Evolutionary conservation across 2,113 vertebrate genomes (phyloP).

Genomic region (Pseudorectes ferrugineus): DNA sequence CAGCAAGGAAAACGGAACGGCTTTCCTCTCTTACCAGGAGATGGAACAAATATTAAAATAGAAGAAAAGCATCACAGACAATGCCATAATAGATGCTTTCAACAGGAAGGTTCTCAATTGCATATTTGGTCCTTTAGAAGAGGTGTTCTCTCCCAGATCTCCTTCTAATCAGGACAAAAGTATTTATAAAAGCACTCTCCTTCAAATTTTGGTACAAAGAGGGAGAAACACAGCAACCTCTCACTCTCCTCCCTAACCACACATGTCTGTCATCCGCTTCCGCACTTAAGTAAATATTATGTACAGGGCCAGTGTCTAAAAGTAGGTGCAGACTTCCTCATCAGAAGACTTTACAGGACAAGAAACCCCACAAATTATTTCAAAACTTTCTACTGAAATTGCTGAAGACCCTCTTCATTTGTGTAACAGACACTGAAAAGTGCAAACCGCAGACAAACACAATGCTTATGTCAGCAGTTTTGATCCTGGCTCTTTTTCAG

Average conservation of each 20-base stretch:
- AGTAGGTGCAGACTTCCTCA: background rate
- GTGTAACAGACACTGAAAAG: background rate
- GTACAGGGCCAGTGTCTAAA: accelerated
- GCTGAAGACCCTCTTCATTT: background rate
- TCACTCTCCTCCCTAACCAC: background rate
- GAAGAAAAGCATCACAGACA: background rate
- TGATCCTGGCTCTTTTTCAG: background rate
- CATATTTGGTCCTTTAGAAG: background rate
- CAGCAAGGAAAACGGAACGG: background rate
- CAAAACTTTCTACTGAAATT: background rate
- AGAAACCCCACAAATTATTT: background rate
- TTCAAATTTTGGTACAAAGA: background rate
- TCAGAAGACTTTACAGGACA: background rate
- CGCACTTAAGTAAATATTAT: background rate
- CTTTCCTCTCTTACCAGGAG: background rate
- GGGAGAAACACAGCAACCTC: background rate
- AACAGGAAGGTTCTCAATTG: background rate
- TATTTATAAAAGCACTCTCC: background rate
- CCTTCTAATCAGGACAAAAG: background rate
- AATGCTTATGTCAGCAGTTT: background rate
- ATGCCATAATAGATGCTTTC: background rate
- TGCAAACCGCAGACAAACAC: background rate
- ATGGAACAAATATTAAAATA: background rate
- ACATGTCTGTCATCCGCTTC: background rate
- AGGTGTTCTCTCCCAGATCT: background rate